Base-by-base conservation (phyloP, 2,888 invertebrate genomes). In the Standfussiana lucernea region DNA sequence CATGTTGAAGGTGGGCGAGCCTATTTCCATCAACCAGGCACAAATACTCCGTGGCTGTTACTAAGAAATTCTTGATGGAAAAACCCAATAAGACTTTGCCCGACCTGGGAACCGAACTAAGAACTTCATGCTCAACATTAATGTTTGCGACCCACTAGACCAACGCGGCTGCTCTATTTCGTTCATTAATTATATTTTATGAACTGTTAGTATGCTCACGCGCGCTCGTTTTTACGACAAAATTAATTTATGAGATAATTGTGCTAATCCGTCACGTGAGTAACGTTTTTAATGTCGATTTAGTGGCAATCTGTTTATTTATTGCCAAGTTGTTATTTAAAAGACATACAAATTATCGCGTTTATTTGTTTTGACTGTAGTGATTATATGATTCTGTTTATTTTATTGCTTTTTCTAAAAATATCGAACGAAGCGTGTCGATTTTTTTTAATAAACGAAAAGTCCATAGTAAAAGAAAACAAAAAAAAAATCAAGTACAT, bases 241-340 rank as follows among this genome's bases (percentile, higher is more conserved):
- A 77, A 71, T 76, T 75, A 79, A 84, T 84, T 84, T 78, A 86
- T 72, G 61, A 76, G 67, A 76, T 84, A 74, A 77, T 74, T 83
- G 83, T 76, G 72, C 37, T 77, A 86, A 86, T 79, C 69, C 37
- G 74, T 83, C 74, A 67, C 53, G 47, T 77, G 45, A 68, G 75
- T 73, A 76, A 70, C 70, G 66, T 82, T 78, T 80, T 78, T 80
- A 64, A 69, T 72, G 79, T 69, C 74, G 59, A 79, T 72, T 82
- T 75, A 69, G 68, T 70, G 56, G 73, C 59, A 59, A 69, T 73
- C 53, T 56, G 53, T 65, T 70, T 50, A 86, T 85, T 79, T 86
- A 86, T 78, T 71, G n/a, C 40, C 0, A 7, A 68, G 40, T 53
- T 42, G 15, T 66, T 64, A 68, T 40, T 71, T 42, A 24, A 47